Base-by-base conservation (phyloP, 2,797 vertebrate genomes). In the Anableps anableps region DNA sequence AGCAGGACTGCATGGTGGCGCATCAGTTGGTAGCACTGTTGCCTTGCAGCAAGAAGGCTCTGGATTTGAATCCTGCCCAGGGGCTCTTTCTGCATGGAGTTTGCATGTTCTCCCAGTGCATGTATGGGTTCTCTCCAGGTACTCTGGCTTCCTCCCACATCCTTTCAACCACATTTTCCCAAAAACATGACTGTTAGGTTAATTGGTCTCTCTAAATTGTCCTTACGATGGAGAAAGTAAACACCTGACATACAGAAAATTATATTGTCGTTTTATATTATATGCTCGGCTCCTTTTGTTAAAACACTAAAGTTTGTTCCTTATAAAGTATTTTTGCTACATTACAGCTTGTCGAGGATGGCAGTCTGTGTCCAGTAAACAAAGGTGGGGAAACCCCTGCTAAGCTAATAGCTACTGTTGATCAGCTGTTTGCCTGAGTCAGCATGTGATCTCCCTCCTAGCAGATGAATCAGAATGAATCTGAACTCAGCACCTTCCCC, bases 401-500 rank as follows among this genome's bases (percentile, higher is more conserved):
- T 19, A 51, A 85, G 83, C 76, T 90, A 86, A 94, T 88, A 74
- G 89, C 86, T 87, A 86, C 83, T 88, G 89, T 84, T 58, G 75
- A 88, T 90, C 90, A 90, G 84, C 79, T 86, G 87, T 91, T 91
- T 11, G 81, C 82, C 89, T 88, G 88, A 93, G 86, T 95, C 94
- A 95, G 93, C 93, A 86, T 79, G 79, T 91, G 86, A 91, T 93
- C 88, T 91, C 86, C 91, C 88, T 83, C 34, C 9, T 31, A 81
- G 79, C 73, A 75, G 51, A 77, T 81, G 87, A 90, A 11, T 85
- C 86, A 53, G 26, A 13, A 41, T 41, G 38, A 41, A 41, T 41
- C 3, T 3, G 3, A 75, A 14, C 17, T 47, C 71, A 72, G 79
- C 75, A 48, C 43, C 82, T 74, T 80, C 79, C 75, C 64, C 77